Evolutionary conservation across 2,113 vertebrate species (phyloP), one percentile per base, ranked within the genome.

Genomic region (Oreochromis tanganicae): DNA sequence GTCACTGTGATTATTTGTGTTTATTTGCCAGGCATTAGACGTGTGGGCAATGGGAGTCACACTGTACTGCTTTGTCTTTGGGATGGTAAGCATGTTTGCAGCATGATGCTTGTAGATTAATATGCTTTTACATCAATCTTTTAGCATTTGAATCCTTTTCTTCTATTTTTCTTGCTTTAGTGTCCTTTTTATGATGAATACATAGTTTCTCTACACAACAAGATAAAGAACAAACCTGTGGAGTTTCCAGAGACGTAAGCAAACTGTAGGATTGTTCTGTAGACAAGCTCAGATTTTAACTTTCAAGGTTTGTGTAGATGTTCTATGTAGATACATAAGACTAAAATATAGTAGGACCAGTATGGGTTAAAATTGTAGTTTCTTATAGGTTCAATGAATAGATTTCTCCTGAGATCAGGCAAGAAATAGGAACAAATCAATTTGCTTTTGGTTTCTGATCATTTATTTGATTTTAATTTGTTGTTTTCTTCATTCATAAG

Each of bases 41-140:
- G 97, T 99, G 17, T 99, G 98, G 98, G 98, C 98, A 78, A 97
- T 99, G 85, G 98, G 98, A 32, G 95, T 99, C 79, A 99, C 98
- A 0, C 95, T 99, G 19, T 98, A 97, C 96, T 99, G 98, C 94
- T 99, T 99, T 87, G 96, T 99, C 82, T 97, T 97, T 1, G 98
- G 98, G 66, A 98, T 96, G 98, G 98, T 99, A 93, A 97, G 96
- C 59, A 57, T 24, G 21, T 41, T 46, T 9, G 14, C 56, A 68
- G 13, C 12, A 34, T 57, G 68, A 52, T 9, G 7, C 21, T 41
- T n/a, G 14, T n/a, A 11, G 6, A 66, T 46, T 41, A 21, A 61
- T n/a, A 17, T 21, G 4, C 5, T 36, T 32, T 34, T 7, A 13
- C 34, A n/a, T 43, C 9, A 55, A 1, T 21, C 7, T 1, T 36